Evolutionary conservation across 2,113 vertebrate genomes (phyloP).

Genomic region (Oplegnathus fasciatus): DNA sequence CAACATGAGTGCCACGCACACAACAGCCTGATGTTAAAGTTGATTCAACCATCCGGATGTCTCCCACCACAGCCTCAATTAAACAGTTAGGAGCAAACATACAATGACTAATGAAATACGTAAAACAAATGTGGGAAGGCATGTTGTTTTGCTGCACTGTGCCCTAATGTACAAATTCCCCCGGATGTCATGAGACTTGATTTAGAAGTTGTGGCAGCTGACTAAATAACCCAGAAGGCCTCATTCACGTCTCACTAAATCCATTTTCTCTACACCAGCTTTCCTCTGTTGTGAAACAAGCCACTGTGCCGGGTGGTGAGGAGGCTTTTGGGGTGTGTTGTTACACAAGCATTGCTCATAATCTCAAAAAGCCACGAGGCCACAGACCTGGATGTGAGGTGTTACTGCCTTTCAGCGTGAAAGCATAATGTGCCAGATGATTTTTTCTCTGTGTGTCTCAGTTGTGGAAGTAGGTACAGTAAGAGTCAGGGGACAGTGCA

Average conservation of each 20-base stretch:
- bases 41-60: constrained; percentile 8
- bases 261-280: constrained; percentile 7
- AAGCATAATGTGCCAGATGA: not conserved
- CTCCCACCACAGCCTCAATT: constrained; percentile 1
- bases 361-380: not conserved
- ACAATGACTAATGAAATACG: constrained; percentile 6
- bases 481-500: not conserved
- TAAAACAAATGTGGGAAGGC: constrained; percentile 45
- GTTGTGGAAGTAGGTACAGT: not conserved
- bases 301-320: constrained; percentile 27
- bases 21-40: constrained; percentile 1
- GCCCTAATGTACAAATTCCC: constrained; percentile 53
- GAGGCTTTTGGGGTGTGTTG: constrained; percentile 19
- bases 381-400: constrained; percentile 27
- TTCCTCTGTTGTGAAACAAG: constrained; percentile 36
- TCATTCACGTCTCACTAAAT: constrained; percentile 20
- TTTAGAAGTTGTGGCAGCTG: constrained; percentile 58
- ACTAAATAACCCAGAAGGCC: constrained; percentile 58
- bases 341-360: constrained; percentile 24
- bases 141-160: constrained; percentile 48
- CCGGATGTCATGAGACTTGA: constrained; percentile 56
- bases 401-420: not conserved
- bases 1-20: not conserved
- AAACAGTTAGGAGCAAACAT: not conserved
- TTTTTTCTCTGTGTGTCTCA: constrained; percentile 7